phyloP scores from a whole-genome alignment of 2,797 vertebrate species.

The Apogon talboti region DNA sequence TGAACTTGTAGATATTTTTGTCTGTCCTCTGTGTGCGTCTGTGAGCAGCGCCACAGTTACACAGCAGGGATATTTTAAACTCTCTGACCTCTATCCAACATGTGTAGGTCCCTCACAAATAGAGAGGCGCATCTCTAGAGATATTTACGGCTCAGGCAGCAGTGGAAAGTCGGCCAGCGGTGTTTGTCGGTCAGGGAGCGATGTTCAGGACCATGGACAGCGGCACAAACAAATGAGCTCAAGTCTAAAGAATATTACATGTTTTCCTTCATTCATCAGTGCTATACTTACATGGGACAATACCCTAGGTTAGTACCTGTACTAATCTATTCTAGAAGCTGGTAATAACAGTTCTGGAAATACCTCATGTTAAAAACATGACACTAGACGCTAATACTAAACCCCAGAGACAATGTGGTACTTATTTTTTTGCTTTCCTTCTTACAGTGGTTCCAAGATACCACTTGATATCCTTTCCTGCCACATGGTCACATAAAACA shows the following conservation, averaged over 20 bases:
- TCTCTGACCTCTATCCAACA: constrained; percentile 27
- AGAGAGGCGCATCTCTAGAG: constrained; percentile 31
- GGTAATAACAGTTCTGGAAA: neutral
- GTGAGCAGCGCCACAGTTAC: neutral
- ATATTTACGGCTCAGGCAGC: constrained; percentile 51
- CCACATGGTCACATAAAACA: neutral
- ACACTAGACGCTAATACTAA: neutral
- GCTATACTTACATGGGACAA: neutral
- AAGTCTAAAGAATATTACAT: neutral
- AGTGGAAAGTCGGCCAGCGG: constrained; percentile 28
- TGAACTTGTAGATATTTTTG: neutral
- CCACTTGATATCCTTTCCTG: neutral
- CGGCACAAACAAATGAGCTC: neutral
- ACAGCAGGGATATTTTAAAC: constrained; percentile 9
- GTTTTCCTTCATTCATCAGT: neutral
- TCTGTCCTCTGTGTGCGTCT: neutral
- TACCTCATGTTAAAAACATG: neutral
- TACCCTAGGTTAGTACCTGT: neutral
- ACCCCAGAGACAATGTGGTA: neutral
- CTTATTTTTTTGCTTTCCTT: neutral
- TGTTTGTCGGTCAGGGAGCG: constrained; percentile 24
- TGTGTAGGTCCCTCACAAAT: constrained; percentile 22
- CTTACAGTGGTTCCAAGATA: neutral
- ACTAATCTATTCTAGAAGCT: neutral
- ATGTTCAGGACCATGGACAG: constrained; percentile 76